Conservation (phyloP, 2,888 invertebrate species). For the Frankliniella intonsa region DNA sequence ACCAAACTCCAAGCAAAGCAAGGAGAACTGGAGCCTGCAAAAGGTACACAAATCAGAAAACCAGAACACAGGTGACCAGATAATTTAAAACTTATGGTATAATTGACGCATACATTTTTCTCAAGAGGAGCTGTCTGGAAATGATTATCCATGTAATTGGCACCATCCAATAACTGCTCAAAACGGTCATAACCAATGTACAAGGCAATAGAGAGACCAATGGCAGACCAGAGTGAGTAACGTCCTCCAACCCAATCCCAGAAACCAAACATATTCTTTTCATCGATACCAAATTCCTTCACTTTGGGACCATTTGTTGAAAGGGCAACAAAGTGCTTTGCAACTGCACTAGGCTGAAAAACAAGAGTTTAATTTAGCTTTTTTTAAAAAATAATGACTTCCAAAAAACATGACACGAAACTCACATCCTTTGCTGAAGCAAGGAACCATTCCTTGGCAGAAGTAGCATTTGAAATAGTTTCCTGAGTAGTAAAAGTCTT, state of each 20-base stretch:
- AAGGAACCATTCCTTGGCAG: slow-evolving; percentile 96
- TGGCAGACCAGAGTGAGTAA: slow-evolving; percentile 97
- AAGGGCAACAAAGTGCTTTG: slow-evolving; percentile 96
- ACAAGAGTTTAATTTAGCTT: slow-evolving; percentile 36
- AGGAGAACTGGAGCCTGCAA: slow-evolving; percentile 84
- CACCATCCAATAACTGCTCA: slow-evolving; percentile 84
- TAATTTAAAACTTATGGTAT: neutral
- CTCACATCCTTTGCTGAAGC: slow-evolving; percentile 78
- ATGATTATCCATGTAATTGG: slow-evolving; percentile 90
- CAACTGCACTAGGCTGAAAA: slow-evolving; percentile 69
- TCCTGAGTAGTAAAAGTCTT: slow-evolving; percentile 99
- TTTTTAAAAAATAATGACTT: slow-evolving; percentile 24
- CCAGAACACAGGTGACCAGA: neutral
- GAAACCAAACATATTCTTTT: slow-evolving; percentile 98
- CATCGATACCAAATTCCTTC: slow-evolving; percentile 95
- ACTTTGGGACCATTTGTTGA: slow-evolving; percentile 94
- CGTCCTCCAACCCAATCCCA: slow-evolving; percentile 99
- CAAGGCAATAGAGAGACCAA: slow-evolving; percentile 92
- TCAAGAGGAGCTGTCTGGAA: slow-evolving; percentile 81
- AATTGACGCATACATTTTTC: slow-evolving; percentile 69
- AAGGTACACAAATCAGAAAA: neutral
- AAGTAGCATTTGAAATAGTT: slow-evolving; percentile 97
- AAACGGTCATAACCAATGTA: slow-evolving; percentile 94
- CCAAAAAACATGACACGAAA: slow-evolving; percentile 35
- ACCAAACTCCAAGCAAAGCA: slow-evolving; percentile 90